Conservation (phyloP, 2,113 vertebrate genomes). For the Cochlearius cochlearius region DNA sequence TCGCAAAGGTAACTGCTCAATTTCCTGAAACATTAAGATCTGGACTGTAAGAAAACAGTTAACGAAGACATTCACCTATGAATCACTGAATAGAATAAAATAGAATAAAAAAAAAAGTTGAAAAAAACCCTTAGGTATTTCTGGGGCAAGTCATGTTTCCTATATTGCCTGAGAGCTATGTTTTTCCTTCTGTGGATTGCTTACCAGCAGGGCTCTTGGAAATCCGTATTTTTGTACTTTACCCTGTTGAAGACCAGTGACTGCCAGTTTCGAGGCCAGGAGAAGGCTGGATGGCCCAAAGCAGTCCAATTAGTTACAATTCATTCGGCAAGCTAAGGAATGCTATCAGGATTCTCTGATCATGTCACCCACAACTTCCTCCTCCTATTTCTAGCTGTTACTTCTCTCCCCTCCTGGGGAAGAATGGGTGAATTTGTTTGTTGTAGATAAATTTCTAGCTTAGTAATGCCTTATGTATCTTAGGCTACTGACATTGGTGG, state of each 20-base stretch:
- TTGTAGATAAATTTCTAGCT: not conserved
- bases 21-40: not conserved
- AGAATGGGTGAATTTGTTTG: not conserved
- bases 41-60: not conserved
- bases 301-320: not conserved
- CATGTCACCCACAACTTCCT: not conserved
- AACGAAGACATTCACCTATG: not conserved
- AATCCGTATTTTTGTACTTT: not conserved
- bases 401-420: not conserved
- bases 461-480: not conserved
- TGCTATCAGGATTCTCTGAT: not conserved
- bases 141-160: not conserved
- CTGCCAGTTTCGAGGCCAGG: not conserved
- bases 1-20: not conserved
- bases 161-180: not conserved
- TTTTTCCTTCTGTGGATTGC: not conserved
- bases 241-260: not conserved
- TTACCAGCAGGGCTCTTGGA: not conserved
- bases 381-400: not conserved
- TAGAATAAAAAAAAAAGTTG: too few species aligned
- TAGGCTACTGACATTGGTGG: not conserved
- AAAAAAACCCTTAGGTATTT: rapidly evolving
- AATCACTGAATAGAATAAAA: not conserved
- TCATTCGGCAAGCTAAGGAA: not conserved
- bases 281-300: not conserved